A percentile compares a stretch with the other conserved stretches of the same genome.
phyloP scores from a whole-genome alignment of 2,797 vertebrate species.

The Halcyon badia region DNA sequence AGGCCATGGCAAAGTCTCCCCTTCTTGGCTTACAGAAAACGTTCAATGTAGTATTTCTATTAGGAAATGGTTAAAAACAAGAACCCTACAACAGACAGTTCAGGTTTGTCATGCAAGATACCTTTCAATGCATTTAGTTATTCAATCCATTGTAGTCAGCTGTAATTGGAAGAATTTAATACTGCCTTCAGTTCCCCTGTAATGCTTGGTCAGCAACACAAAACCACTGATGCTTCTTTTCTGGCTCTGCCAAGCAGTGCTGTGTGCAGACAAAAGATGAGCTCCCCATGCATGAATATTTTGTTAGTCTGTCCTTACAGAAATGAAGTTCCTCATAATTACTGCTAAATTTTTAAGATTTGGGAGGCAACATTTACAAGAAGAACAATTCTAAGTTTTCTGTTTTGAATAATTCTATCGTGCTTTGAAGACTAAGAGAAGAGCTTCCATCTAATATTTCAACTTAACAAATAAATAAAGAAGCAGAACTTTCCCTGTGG shows the following conservation, averaged over 20 bases:
- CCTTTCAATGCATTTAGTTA: neutral
- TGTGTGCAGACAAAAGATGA: neutral
- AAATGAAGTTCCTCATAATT: neutral
- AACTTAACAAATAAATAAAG: neutral
- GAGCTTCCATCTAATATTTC: neutral
- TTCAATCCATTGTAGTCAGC: neutral
- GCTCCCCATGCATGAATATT: neutral
- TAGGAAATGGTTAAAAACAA: neutral
- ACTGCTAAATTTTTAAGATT: conserved; percentile 14
- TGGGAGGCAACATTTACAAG: neutral
- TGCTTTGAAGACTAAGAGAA: neutral
- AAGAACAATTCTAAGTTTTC: neutral
- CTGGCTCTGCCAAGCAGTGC: neutral
- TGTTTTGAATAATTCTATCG: neutral
- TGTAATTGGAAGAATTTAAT: conserved; percentile 29
- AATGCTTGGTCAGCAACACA: conserved; percentile 41
- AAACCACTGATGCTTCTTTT: neutral
- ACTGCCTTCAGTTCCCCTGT: neutral
- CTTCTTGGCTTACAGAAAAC: neutral
- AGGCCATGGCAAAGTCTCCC: neutral
- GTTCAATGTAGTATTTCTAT: neutral
- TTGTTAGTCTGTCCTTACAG: neutral
- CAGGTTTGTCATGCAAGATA: neutral
- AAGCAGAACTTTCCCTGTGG: neutral
- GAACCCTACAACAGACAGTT: neutral